phyloP scores from a whole-genome alignment of 2,113 vertebrate species.

The Butorides virescens region DNA sequence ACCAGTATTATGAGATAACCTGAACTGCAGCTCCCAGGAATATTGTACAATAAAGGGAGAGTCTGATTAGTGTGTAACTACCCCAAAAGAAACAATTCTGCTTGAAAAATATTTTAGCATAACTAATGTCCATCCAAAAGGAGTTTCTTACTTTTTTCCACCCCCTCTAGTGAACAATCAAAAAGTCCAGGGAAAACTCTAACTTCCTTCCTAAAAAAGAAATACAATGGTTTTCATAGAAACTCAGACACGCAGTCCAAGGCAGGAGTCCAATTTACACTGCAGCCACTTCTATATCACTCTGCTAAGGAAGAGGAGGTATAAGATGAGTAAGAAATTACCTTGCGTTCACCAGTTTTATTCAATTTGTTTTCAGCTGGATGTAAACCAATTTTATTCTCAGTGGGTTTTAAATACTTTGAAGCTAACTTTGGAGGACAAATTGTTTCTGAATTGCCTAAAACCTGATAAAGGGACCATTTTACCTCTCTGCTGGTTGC shows the following conservation, averaged over 20 bases:
- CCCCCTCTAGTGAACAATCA: rapidly evolving
- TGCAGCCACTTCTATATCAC: rapidly evolving
- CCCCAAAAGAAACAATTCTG: background rate
- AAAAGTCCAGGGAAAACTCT: background rate
- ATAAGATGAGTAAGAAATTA: background rate
- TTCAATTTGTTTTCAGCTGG: background rate
- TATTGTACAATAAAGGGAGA: background rate
- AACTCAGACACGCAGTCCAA: background rate
- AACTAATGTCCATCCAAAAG: background rate
- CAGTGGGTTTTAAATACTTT: background rate
- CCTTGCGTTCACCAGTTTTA: background rate
- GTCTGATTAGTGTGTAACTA: background rate
- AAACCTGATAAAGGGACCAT: background rate
- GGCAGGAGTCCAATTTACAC: background rate
- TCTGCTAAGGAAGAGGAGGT: background rate
- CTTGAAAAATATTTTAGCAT: background rate
- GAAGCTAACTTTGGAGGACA: background rate
- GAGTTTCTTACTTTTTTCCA: background rate
- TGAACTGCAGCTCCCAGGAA: background rate
- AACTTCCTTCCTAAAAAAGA: background rate
- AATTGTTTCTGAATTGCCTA: background rate
- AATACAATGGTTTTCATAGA: background rate
- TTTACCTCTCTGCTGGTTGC: background rate
- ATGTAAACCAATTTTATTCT: background rate
- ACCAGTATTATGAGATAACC: background rate